Conservation (phyloP, 2,888 invertebrate genomes). For the Cryptocheilus praepositus region DNA sequence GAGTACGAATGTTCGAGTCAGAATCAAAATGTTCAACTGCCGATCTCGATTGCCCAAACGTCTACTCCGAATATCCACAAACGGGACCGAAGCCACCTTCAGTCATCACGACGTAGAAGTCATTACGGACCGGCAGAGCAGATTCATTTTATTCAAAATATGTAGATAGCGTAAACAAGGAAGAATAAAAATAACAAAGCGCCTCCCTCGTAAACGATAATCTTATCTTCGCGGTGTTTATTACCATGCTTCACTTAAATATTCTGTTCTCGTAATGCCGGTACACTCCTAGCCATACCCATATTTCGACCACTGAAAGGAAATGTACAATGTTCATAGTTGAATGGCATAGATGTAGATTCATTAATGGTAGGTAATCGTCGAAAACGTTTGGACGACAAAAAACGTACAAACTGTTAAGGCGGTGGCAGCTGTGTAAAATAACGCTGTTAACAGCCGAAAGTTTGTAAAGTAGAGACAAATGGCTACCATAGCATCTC, state of each 20-base stretch:
- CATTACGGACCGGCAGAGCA: too few species aligned
- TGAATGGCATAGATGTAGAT: too few species aligned
- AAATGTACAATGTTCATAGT: constrained; percentile 26
- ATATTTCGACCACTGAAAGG: constrained; percentile 56
- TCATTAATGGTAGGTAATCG: not conserved
- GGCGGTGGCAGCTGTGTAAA: constrained; percentile 46
- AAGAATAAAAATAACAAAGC: too few species aligned
- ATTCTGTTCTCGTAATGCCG: constrained; percentile 58
- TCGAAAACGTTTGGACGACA: constrained; percentile 1
- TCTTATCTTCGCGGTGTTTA: not conserved
- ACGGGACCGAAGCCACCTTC: not conserved
- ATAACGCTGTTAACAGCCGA: constrained; percentile 44
- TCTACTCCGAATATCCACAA: constrained; percentile 24
- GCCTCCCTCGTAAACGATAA: too few species aligned
- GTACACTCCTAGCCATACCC: constrained; percentile 62
- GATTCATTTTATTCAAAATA: too few species aligned
- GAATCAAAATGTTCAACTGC: constrained; percentile 25
- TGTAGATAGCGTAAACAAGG: too few species aligned
- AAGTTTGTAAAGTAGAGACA: constrained; percentile 59
- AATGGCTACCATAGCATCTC: constrained; percentile 52
- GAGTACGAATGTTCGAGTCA: constrained; percentile 48
- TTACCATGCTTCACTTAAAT: constrained; percentile 37
- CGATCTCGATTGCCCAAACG: constrained; percentile 30
- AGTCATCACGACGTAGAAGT: too few species aligned
- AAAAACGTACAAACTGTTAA: constrained; percentile 58